Evolutionary conservation across 2,888 invertebrate species (phyloP).

Genomic region (Rhaphigaster nebulosa): DNA sequence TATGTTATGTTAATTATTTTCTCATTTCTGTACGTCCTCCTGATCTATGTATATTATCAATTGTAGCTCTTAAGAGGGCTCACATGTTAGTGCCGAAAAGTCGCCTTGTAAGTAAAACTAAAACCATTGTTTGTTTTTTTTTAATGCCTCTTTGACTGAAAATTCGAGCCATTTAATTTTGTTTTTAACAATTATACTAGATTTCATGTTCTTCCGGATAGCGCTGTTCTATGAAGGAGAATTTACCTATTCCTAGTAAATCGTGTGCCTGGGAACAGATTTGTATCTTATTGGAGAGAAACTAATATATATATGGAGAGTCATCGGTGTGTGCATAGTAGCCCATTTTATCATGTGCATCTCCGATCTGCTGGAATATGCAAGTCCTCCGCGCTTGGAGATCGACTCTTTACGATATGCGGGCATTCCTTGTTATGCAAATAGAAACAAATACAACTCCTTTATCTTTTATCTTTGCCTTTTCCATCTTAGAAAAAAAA

Average conservation of each 20-base stretch:
- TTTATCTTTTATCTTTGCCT: conserved; percentile 7
- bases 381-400: not conserved
- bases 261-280: not conserved
- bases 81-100: too few relatives aligned
- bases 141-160: too few relatives aligned
- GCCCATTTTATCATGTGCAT: not conserved
- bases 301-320: not conserved
- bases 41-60: too few relatives aligned
- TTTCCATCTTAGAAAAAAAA: not conserved
- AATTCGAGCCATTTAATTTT: too few relatives aligned
- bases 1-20: too few relatives aligned
- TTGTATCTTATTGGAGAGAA: not conserved
- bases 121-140: too few relatives aligned
- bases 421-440: conserved; percentile 43
- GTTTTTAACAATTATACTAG: too few relatives aligned
- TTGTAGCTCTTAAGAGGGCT: too few relatives aligned
- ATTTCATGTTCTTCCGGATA: too few relatives aligned
- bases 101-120: too few relatives aligned
- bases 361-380: not conserved
- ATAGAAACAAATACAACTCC: conserved; percentile 26
- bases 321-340: not conserved
- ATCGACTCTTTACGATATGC: conserved; percentile 35
- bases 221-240: not conserved
- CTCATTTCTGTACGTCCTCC: too few relatives aligned
- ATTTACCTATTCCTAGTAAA: not conserved